A percentile compares a stretch with the other conserved stretches of the same genome.
Evolutionary conservation across 2,113 vertebrate genomes (phyloP).

Genomic region (Sylvietta virens): DNA sequence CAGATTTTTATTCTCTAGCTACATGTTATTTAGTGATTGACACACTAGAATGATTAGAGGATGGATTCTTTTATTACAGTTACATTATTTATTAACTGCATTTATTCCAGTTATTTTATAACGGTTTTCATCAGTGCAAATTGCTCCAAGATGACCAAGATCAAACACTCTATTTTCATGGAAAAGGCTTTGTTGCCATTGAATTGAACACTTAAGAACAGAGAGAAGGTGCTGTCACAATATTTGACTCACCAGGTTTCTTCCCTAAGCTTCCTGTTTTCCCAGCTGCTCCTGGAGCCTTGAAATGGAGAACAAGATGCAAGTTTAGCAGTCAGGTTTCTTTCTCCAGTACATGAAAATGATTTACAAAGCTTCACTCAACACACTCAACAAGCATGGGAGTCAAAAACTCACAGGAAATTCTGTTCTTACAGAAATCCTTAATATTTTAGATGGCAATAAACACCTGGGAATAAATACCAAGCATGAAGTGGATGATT

Average conservation of each 20-base stretch:
- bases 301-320: constrained; percentile 63
- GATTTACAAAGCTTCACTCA: not conserved
- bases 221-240: constrained; percentile 19
- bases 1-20: not conserved
- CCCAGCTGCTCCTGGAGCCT: constrained; percentile 89
- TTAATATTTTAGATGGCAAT: not conserved
- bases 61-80: not conserved
- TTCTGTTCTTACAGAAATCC: not conserved
- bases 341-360: not conserved
- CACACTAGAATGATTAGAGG: not conserved
- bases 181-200: not conserved
- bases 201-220: not conserved
- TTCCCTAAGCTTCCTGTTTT: constrained; percentile 96
- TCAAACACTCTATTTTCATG: not conserved
- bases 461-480: not conserved
- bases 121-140: not conserved
- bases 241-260: constrained; percentile 89
- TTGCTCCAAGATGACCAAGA: not conserved
- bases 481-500: not conserved
- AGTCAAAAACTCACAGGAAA: not conserved
- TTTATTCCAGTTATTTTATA: not conserved
- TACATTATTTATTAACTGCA: not conserved
- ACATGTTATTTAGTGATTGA: not conserved
- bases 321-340: not conserved
- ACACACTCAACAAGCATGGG: not conserved